phyloP scores from a whole-genome alignment of 2,113 vertebrate species.

The Eclectus roratus region DNA sequence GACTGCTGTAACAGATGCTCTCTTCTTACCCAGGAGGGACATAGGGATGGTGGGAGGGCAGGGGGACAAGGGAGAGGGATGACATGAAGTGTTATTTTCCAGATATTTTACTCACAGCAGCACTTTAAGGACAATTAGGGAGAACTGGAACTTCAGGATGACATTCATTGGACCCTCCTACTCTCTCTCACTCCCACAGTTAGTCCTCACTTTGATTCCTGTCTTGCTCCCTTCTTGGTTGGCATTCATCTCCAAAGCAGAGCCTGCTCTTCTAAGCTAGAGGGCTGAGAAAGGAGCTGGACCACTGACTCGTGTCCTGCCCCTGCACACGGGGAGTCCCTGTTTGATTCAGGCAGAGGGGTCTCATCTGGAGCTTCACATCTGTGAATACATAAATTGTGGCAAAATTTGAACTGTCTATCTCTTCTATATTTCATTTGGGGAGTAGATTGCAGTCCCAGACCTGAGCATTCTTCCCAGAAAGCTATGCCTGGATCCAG shows the following conservation, averaged over 20 bases:
- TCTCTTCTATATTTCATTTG: not conserved
- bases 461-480: not conserved
- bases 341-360: not conserved
- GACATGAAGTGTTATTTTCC: not conserved
- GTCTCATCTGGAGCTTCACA: not conserved
- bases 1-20: not conserved
- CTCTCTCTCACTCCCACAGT: not conserved
- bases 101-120: not conserved
- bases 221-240: not conserved
- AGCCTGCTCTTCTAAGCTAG: not conserved
- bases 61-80: not conserved
- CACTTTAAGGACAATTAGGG: not conserved
- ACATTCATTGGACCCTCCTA: not conserved
- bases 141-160: not conserved
- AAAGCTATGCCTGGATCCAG: not conserved
- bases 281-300: not conserved
- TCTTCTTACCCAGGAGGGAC: not conserved
- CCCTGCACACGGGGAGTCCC: not conserved
- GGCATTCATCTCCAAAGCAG: not conserved
- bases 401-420: not conserved
- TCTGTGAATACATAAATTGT: not conserved
- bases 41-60: not conserved
- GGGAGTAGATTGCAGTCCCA: not conserved
- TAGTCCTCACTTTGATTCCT: not conserved
- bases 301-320: not conserved